Evolutionary conservation across 2,797 vertebrate species (phyloP).

Genomic region (Chelmon rostratus): DNA sequence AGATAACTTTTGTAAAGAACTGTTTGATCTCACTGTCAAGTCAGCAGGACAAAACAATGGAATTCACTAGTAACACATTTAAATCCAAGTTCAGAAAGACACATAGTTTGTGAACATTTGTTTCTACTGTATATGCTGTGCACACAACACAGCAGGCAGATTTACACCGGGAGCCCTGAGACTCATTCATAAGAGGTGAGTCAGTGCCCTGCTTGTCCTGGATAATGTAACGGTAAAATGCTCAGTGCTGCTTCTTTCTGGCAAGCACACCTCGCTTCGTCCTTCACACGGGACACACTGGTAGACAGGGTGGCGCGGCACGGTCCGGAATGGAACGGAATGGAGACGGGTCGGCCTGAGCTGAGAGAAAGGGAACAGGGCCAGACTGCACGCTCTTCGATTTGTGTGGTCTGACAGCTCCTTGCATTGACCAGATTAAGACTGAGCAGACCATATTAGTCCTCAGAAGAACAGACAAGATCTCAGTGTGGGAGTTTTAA

Average conservation of each 20-base stretch:
- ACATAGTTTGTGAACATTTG: background rate
- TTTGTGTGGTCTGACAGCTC: constrained; percentile 54
- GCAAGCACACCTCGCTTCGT: constrained; percentile 62
- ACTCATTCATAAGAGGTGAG: constrained; percentile 70
- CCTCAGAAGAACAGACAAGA: constrained; percentile 39
- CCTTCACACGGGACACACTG: constrained; percentile 66
- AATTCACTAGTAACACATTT: constrained; percentile 4
- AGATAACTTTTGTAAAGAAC: constrained; percentile 29
- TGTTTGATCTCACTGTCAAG: constrained; percentile 16
- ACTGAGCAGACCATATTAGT: constrained; percentile 63
- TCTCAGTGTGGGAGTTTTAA: constrained; percentile 38
- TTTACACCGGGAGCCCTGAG: constrained; percentile 55
- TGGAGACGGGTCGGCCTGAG: constrained; percentile 12
- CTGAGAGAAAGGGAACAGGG: constrained; percentile 22
- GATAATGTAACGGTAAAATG: constrained; percentile 71
- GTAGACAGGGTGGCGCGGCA: constrained; percentile 56
- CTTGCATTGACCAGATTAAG: constrained; percentile 29
- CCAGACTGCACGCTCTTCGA: constrained; percentile 6
- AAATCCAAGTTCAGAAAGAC: background rate
- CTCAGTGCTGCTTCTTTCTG: constrained; percentile 71
- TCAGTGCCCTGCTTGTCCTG: constrained; percentile 67
- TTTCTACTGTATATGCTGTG: constrained; percentile 11
- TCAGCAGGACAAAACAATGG: constrained; percentile 16
- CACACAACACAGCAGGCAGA: constrained; percentile 41
- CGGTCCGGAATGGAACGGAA: constrained; percentile 36